Base-by-base conservation (phyloP, 2,797 vertebrate genomes). In the Adrianichthys oophorus region DNA sequence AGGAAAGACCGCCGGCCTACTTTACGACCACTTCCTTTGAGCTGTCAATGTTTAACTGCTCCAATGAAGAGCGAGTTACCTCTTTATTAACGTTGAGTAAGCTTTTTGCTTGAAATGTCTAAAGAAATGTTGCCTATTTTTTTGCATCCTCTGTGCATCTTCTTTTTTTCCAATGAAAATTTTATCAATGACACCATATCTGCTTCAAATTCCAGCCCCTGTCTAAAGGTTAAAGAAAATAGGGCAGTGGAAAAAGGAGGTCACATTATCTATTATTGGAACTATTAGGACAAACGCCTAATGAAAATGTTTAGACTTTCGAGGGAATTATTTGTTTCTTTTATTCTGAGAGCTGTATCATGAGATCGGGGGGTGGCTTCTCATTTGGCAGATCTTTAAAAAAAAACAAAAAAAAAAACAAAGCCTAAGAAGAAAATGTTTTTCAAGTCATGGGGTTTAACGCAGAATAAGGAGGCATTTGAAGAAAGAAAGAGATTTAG, bases 11-110 rank as follows among this genome's bases (percentile, higher is more conserved):
- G 61, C 41, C 17, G 52, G 72, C 49, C 70, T 46, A 64, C 45
- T 74, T 84, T 64, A 68, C 51, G 66, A 54, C 84, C 19, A 65
- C 79, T 88, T 89, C 81, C 86, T 82, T 55, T 83, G 74, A 85
- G 74, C 78, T 80, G 63, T 78, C 65, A 72, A 78, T 74, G 68
- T 74, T 70, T 37, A 37, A 24, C 50, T 61, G 63, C 15, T 26
- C 43, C 74, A 47, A 59, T 63, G 62, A 62, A 72, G 48, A 78
- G 21, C 56, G 52, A 68, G 55, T 73, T 62, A 60, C 67, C 65
- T 65, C 62, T 41, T 45, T 48, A 5, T 62, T 48, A 67, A 52
- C 7, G 60, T 41, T 3, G 48, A 56, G 41, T 17, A 52, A 56
- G 56, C 59, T 76, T 63, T 26, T 68, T 76, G 63, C 53, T 66